Conservation (phyloP, 2,113 vertebrate species). For the Lota lota region DNA sequence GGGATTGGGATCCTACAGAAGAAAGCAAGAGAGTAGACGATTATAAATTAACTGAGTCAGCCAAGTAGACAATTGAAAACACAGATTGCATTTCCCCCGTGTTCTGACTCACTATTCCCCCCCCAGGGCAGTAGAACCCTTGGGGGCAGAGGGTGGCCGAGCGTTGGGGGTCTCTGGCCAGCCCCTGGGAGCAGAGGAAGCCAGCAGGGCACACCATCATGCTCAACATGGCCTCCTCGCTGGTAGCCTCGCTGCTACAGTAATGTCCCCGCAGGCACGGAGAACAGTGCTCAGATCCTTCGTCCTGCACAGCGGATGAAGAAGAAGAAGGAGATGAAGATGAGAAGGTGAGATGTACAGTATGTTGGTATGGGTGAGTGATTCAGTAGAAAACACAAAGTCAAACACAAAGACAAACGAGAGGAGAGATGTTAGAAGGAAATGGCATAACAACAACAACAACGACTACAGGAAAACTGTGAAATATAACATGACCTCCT, state of each 20-base stretch:
- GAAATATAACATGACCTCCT: too few species aligned
- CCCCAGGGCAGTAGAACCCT: slow-evolving; percentile 83
- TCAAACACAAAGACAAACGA: too few species aligned
- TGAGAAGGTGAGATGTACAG: background rate
- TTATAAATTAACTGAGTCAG: too few species aligned
- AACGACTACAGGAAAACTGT: too few species aligned
- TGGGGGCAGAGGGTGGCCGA: slow-evolving; percentile 77
- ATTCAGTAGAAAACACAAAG: too few species aligned
- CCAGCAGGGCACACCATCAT: slow-evolving; percentile 81
- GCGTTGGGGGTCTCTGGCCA: slow-evolving; percentile 74
- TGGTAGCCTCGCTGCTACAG: slow-evolving; percentile 81
- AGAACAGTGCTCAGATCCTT: slow-evolving; percentile 74
- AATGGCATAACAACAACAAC: too few species aligned
- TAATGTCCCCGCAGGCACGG: slow-evolving; percentile 81
- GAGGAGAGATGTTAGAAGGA: too few species aligned
- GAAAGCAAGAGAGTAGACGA: too few species aligned
- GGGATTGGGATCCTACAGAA: slow-evolving; percentile 72
- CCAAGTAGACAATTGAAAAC: too few species aligned
- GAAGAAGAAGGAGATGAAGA: slow-evolving; percentile 30
- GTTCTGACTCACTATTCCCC: slow-evolving; percentile 74
- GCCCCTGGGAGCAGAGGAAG: slow-evolving; percentile 80
- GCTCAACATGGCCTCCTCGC: slow-evolving; percentile 80
- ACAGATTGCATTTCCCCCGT: background rate
- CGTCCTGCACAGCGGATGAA: slow-evolving; percentile 66
- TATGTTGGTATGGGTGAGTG: too few species aligned